Conservation (phyloP, 1,140 invertebrate genomes). For the Drosophila ficusphila region DNA sequence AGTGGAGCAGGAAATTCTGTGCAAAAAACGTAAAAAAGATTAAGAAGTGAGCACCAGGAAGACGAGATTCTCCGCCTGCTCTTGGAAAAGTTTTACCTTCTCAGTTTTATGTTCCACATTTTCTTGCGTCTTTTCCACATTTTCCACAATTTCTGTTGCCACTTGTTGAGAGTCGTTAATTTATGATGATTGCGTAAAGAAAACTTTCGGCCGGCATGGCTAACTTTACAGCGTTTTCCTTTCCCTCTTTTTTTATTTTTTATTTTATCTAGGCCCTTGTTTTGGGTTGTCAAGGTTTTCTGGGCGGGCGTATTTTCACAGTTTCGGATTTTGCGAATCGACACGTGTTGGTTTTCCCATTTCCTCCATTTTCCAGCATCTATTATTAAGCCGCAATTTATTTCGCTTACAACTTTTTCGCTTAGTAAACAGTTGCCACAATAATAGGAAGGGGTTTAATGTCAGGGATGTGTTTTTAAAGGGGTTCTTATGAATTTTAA, state of each 20-base stretch:
- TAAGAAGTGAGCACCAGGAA: neutral
- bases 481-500: neutral
- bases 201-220: constrained; percentile 26
- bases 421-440: constrained; percentile 29
- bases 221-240: constrained; percentile 13
- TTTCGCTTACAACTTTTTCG: constrained; percentile 16
- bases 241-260: neutral
- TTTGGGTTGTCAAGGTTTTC: constrained; percentile 7
- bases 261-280: constrained; percentile 4
- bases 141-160: constrained; percentile 23
- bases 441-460: neutral
- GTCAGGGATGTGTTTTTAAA: neutral
- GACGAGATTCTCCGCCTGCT: neutral
- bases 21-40: neutral
- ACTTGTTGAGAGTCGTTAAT: constrained; percentile 42
- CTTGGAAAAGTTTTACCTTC: constrained; percentile 17
- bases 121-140: constrained; percentile 5
- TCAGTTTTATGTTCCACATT: neutral
- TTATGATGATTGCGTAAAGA: constrained; percentile 41
- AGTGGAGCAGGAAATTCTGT: neutral
- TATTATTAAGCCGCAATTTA: constrained; percentile 16
- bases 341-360: constrained; percentile 11
- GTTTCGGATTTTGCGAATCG: constrained; percentile 19
- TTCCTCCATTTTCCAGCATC: constrained; percentile 1
- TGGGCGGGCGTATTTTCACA: constrained; percentile 8